Conservation (phyloP, 1,140 invertebrate species). For the Psilanteris sp. region DNA sequence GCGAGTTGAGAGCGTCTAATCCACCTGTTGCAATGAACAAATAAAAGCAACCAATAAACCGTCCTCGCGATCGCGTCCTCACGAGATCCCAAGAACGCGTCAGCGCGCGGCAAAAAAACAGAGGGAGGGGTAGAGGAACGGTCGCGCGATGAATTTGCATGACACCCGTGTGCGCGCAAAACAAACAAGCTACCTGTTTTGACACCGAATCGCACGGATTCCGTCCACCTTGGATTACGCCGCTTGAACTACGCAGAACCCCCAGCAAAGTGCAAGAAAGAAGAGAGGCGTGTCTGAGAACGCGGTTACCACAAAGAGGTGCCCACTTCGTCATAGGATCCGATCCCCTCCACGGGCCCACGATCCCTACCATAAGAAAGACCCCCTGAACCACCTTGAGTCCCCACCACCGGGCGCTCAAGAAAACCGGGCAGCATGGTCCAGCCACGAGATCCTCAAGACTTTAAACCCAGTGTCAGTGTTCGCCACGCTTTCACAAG, state of each 20-base stretch:
- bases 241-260: constrained; percentile 54
- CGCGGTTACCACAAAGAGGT: constrained; percentile 76
- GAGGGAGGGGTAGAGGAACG: no score
- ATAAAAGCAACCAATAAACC: no score
- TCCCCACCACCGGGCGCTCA: constrained; percentile 67
- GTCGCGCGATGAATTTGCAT: constrained; percentile 48
- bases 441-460: constrained; percentile 75
- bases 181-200: constrained; percentile 56
- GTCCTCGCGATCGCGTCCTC: no score
- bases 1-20: no score
- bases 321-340: constrained; percentile 70
- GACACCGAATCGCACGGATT: constrained; percentile 28
- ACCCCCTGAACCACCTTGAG: constrained; percentile 51
- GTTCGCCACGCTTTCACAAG: constrained; percentile 75
- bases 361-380: constrained; percentile 68
- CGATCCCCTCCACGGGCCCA: constrained; percentile 66
- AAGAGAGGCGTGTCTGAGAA: constrained; percentile 75
- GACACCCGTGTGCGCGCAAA: constrained; percentile 40
- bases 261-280: constrained; percentile 71
- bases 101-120: no score
- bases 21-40: no score
- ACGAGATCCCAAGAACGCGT: no score
- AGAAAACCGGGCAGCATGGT: constrained; percentile 78
- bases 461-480: constrained; percentile 73
- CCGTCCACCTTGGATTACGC: constrained; percentile 46